These are phyloP conservation scores for Menidia menidia DNA, from an alignment of 2,797 vertebrate genomes.

Conservation along the genomic window DNA sequence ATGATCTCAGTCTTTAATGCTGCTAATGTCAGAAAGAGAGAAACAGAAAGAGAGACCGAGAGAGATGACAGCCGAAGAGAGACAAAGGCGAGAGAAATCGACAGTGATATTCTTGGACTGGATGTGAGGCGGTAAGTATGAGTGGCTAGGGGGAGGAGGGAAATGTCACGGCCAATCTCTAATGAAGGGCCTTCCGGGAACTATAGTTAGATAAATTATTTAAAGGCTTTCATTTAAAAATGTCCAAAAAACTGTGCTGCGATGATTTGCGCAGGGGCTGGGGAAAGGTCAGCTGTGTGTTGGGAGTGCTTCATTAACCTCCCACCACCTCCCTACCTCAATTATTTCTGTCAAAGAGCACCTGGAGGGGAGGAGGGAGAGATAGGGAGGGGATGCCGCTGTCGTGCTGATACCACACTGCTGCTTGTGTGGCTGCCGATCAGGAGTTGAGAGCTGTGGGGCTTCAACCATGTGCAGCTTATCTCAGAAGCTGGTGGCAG, in stretches of 20 bases:
- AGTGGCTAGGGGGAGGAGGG: constrained; percentile 54
- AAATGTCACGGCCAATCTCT: constrained; percentile 83
- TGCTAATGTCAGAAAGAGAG: constrained; percentile 58
- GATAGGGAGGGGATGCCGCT: constrained; percentile 61
- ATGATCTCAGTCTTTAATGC: constrained; percentile 73
- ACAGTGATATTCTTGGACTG: constrained; percentile 81
- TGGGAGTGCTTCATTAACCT: constrained; percentile 88
- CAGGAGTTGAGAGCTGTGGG: constrained; percentile 60
- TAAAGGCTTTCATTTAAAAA: constrained; percentile 88
- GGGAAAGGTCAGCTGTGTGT: constrained; percentile 84
- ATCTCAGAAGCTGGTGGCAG: constrained; percentile 72
- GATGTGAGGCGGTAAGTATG: constrained; percentile 70
- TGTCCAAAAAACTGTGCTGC: constrained; percentile 81
- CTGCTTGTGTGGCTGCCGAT: constrained; percentile 47
- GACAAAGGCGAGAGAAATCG: constrained; percentile 67
- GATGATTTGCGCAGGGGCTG: constrained; percentile 79
- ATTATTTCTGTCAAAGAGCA: constrained; percentile 83
- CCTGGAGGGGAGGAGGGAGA: constrained; percentile 42
- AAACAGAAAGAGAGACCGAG: constrained; percentile 10
- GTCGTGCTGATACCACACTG: constrained; percentile 66
- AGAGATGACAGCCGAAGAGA: constrained; percentile 56
- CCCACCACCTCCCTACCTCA: constrained; percentile 79
- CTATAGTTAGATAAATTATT: constrained; percentile 88
- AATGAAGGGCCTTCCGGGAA: constrained; percentile 85
- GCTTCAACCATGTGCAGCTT: constrained; percentile 54